Evolutionary conservation across 2,113 vertebrate species (phyloP).

Genomic region (Cyanoderma ruficeps): DNA sequence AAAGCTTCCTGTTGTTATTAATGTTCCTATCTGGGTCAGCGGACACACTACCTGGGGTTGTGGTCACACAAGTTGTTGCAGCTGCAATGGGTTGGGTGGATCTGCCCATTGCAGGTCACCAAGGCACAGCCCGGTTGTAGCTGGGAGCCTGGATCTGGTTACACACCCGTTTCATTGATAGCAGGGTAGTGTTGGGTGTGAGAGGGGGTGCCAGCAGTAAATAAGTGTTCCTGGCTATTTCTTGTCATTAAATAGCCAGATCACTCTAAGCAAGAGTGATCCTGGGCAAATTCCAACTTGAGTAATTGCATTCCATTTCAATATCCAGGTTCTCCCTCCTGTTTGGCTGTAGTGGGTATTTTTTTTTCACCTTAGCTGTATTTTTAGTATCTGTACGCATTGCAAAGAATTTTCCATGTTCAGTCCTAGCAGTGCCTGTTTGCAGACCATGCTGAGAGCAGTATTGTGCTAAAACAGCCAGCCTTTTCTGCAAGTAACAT

Average conservation of each 20-base stretch:
- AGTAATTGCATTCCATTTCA: slow-evolving; percentile 30
- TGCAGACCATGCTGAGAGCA: neutral
- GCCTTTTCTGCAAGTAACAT: neutral
- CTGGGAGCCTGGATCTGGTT: neutral
- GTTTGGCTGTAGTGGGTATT: neutral
- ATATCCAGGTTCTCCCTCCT: neutral
- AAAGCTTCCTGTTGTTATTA: slow-evolving; percentile 26
- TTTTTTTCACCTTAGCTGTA: slow-evolving; percentile 49
- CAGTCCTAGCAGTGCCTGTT: neutral
- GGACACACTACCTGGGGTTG: neutral
- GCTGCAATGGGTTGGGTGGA: neutral
- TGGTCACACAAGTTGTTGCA: neutral
- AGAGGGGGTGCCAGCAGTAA: neutral
- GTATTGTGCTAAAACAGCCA: neutral
- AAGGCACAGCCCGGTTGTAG: neutral
- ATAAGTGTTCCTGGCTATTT: neutral
- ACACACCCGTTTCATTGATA: slow-evolving; percentile 8
- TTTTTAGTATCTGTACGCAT: neutral
- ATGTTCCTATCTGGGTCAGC: neutral
- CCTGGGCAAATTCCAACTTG: slow-evolving; percentile 32
- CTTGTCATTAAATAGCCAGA: slow-evolving; percentile 28
- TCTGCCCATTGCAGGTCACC: neutral
- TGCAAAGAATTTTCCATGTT: slow-evolving; percentile 29
- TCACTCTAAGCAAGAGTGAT: neutral
- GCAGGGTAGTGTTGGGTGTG: neutral